Base-by-base conservation (phyloP, 2,888 invertebrate genomes). In the Dolomedes plantarius region DNA sequence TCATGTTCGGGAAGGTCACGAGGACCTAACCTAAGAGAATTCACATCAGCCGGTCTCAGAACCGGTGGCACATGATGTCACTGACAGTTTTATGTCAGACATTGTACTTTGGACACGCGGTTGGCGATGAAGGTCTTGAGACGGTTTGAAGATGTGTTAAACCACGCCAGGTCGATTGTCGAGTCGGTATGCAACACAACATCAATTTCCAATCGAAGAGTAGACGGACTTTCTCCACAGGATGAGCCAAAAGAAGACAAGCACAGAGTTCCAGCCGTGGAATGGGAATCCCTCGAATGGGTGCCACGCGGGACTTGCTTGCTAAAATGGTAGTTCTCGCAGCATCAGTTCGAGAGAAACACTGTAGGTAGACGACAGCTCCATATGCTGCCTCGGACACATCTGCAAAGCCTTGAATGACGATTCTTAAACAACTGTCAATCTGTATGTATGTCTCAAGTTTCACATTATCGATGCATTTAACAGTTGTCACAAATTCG, bases 301-400 rank as follows among this genome's bases (percentile, higher is more conserved):
- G 74, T 13, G 56, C 28, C 6, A 36, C 75, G 6, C 39, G 75
- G 36, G 56, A 41, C 11, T 75, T 75, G 27, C 39, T 65, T 7
- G 46, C 46, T 32, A 67, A 0, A 1, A 46, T 41, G 16, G 41
- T 31, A 6, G n/a, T 28, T 27, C 27, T 67, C 19, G 46, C 29
- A 6, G 5, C 7, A 39, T 16, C 0, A 1, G 1, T 0, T 36
- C 11, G 6, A n/a, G 16, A 50, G 50, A 16, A 0, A 16, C 27
- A 27, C 39, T 39, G 64, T 3, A 64, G 0, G n/a, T 50, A 19
- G 1, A 72, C 31, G 6, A 56, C n/a, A 3, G 19, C 50, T 46
- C 50, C 29, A 16, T 72, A 50, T 6, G 19, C 46, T 28, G 16
- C 0, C 31, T 50, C 31, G 11, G 72, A 50, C 1, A 28, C 28